These are phyloP conservation scores for Atrina japonica DNA, from an alignment of 2,888 invertebrate genomes.

Conservation along the genomic window DNA sequence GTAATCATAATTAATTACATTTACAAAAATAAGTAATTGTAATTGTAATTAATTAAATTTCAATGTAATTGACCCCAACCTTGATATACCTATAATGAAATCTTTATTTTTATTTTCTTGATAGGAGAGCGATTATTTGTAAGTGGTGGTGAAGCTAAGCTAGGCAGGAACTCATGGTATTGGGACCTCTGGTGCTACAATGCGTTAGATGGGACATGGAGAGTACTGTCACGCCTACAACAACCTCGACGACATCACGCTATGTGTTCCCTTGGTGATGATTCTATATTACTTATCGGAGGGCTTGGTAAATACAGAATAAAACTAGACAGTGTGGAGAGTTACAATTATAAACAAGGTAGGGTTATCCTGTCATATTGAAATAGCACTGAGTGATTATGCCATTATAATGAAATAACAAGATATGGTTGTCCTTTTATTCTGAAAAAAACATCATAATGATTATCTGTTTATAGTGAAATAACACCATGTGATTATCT, in stretches of 20 bases:
- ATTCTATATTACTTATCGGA: slow-evolving; percentile 50
- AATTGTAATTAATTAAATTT: too few species aligned
- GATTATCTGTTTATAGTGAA: too few species aligned
- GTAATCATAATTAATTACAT: too few species aligned
- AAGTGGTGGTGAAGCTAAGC: slow-evolving; percentile 51
- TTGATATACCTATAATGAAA: too few species aligned
- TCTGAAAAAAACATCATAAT: too few species aligned
- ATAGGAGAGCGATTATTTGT: slow-evolving; percentile 53
- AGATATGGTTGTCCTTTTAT: too few species aligned
- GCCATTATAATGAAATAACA: too few species aligned
- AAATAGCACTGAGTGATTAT: too few species aligned
- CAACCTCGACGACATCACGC: slow-evolving; percentile 54
- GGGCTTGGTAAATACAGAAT: slow-evolving; percentile 55
- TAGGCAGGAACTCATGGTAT: slow-evolving; percentile 39
- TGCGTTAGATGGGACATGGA: slow-evolving; percentile 46
- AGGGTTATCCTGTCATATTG: too few species aligned
- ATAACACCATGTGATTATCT: too few species aligned
- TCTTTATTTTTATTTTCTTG: background rate
- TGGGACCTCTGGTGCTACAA: slow-evolving; percentile 52
- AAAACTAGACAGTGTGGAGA: slow-evolving; percentile 43
- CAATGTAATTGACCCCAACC: too few species aligned
- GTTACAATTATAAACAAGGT: slow-evolving; percentile 50
- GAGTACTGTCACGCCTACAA: slow-evolving; percentile 34
- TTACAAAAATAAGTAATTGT: too few species aligned
- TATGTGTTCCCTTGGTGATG: slow-evolving; percentile 40